Evolutionary conservation across 2,888 invertebrate species (phyloP), one percentile per base, ranked within the genome.

Genomic region (Nasonia oneida): DNA sequence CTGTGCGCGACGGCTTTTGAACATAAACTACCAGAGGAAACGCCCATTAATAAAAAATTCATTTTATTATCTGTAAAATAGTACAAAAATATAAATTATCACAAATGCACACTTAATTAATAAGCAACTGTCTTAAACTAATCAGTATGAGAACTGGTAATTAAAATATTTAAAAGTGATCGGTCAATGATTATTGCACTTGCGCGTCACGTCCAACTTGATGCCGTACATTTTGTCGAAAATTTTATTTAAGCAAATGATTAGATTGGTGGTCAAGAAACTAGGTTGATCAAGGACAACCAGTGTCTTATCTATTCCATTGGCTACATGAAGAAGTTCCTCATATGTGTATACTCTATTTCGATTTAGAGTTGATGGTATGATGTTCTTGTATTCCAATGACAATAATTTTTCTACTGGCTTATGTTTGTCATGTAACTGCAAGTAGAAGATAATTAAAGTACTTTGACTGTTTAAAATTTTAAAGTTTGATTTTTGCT

Each of bases 161-260:
- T 29, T 29, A 15, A 53, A 18, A 53, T 18, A 53, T 18, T 1
- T 3, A 5, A 53, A 53, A 47, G 6, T 18, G 4, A 5, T 5
- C 18, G 1, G n/a, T 61, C n/a, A n/a, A 61, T 23, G 57, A 10
- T 67, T 67, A 14, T 6, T 29, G 33, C 67, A 67, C 37, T 12
- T 23, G 23, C 2, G n/a, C 57, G 57, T 37, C 15, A 79, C 29
- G 3, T 70, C 14, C 15, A 70, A 37, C 15, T 33, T 23, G 29
- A 78, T 78, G 42, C 78, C 78, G 23, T 64, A 64, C n/a, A 78
- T n/a, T 64, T 42, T 78, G n/a, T 78, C 78, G 39, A 78, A 78
- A 64, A 78, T 78, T 61, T 64, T 78, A 18, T 64, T 64, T 14
- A 80, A 47, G n/a, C 70, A 71, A 29, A 50, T 50, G 15, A 50